Evolutionary conservation across 2,113 vertebrate genomes (phyloP).

Genomic region (Tretioscincus oriximinensis): DNA sequence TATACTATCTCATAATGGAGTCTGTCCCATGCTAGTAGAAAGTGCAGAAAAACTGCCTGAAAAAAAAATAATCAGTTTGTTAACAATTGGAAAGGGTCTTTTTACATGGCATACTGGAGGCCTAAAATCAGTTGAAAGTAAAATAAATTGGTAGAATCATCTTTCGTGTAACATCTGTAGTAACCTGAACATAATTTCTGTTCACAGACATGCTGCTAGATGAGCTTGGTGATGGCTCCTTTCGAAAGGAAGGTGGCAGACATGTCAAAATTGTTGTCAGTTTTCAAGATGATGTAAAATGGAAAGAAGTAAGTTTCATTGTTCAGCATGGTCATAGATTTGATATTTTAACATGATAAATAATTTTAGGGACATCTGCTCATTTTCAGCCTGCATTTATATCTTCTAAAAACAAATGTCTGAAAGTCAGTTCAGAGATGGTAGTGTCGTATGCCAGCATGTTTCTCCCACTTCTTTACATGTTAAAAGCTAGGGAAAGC

Average conservation of each 20-base stretch:
- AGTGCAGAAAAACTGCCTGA: too few species aligned
- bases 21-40: too few species aligned
- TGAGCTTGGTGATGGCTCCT: slow-evolving; percentile 85
- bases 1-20: too few species aligned
- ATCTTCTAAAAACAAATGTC: too few species aligned
- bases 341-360: not conserved
- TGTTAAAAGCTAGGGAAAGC: too few species aligned
- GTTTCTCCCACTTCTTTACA: too few species aligned
- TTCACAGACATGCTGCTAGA: slow-evolving; percentile 93
- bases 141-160: not conserved
- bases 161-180: slow-evolving; percentile 36
- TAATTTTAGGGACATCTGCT: too few species aligned
- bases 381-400: too few species aligned
- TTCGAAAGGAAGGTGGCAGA: slow-evolving; percentile 90
- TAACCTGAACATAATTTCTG: slow-evolving; percentile 60
- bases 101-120: not conserved
- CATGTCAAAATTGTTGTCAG: slow-evolving; percentile 92
- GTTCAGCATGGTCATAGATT: slow-evolving; percentile 18
- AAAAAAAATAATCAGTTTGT: too few species aligned
- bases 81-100: not conserved
- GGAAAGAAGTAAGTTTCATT: slow-evolving; percentile 85
- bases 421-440: too few species aligned
- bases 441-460: too few species aligned
- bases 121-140: not conserved
- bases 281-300: slow-evolving; percentile 84